phyloP scores from a whole-genome alignment of 2,888 invertebrate species.

The Drosophila helvetica region DNA sequence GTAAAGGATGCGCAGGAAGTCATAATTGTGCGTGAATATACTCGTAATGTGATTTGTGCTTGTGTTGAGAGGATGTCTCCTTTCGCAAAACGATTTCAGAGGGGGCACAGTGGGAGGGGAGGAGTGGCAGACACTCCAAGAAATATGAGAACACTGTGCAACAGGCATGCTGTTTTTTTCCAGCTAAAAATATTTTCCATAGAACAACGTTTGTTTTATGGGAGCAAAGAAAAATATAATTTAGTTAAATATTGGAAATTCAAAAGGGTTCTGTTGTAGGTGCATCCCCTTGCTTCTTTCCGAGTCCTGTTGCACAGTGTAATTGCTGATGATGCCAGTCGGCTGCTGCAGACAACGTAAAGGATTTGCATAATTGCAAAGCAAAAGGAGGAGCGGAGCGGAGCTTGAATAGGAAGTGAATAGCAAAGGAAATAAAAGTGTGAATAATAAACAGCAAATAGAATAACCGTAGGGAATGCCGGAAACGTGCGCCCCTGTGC shows the following conservation, averaged over 20 bases:
- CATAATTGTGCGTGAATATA: not conserved
- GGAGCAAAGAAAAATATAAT: not conserved
- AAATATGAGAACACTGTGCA: not conserved
- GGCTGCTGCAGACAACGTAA: conserved; percentile 22
- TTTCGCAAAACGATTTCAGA: not conserved
- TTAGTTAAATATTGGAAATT: too few species aligned
- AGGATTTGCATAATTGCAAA: conserved; percentile 26
- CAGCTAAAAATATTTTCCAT: not conserved
- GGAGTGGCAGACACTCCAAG: not conserved
- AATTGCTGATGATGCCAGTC: conserved; percentile 7
- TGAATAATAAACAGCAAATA: conserved; percentile 11
- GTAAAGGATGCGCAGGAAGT: not conserved
- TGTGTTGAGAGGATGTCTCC: not conserved
- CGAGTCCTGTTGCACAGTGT: not conserved
- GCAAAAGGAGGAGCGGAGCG: not conserved
- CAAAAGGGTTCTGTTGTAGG: too few species aligned
- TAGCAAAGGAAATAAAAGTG: not conserved
- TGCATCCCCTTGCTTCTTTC: too few species aligned
- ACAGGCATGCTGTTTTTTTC: not conserved
- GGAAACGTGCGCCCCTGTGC: conserved; percentile 27
- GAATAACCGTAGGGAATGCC: conserved; percentile 34
- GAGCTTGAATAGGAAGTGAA: not conserved
- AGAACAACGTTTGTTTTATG: not conserved
- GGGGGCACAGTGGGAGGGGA: not conserved
- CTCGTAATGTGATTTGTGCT: not conserved